Base-by-base conservation (phyloP, 2,113 vertebrate species). In the Pandion haliaetus region DNA sequence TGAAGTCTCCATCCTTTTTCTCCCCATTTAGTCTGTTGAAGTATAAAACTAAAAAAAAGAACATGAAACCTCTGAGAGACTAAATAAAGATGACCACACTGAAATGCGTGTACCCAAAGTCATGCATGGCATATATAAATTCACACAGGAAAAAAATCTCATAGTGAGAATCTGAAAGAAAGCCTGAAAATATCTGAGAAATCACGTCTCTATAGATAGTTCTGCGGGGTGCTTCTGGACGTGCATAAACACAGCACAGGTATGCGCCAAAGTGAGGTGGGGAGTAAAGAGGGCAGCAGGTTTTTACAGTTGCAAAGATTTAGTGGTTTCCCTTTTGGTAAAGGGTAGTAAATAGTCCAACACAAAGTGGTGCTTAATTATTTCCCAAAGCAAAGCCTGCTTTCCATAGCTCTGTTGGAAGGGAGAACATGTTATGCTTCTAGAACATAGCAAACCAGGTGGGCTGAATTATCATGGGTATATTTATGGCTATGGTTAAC, bases 401-500 rank as follows among this genome's bases (percentile, higher is more conserved):
- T 47, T 74, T 34, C 72, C 3, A 5, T 67, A 73, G 32, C 59
- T 86, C 80, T 87, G 83, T 38, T 58, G 42, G 36, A 70, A 79
- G 28, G 31, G 36, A 70, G 52, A 86, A 61, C 12, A 55, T 78
- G 58, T 86, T 67, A 82, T 62, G 57, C 34, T 89, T 93, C 83
- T 63, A 42, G 55, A 94, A 71, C 38, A 73, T 2, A 88, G 73
- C 63, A 71, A 93, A 84, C 42, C 65, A 91, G 89, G 91, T 89
- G 89, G 95, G 69, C 78, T 93, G 94, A 91, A 91, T 94, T 94
- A 84, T 91, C 86, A 38, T 87, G 77, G 29, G 21, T 82, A 24
- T 97, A 96, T 96, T 96, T 97, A 93, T 93, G 84, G 73, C 55
- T 87, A 25, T 36, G 72, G 55, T 91, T 95, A 81, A 88, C 76